phyloP scores from a whole-genome alignment of 1,140 invertebrate species.

The Heterodera carotae region DNA sequence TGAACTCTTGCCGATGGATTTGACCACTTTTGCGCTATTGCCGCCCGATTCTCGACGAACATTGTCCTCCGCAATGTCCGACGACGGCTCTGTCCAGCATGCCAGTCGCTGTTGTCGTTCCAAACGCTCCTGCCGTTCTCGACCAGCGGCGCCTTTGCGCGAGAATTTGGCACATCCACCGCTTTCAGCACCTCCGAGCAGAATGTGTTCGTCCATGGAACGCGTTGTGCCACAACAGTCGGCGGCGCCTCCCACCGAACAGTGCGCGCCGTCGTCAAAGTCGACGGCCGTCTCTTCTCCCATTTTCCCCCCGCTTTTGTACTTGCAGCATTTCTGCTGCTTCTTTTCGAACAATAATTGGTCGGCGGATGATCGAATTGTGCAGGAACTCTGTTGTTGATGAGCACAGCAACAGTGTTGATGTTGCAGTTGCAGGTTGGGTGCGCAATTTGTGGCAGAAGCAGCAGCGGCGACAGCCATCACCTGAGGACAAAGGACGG shows the following conservation, averaged over 20 bases:
- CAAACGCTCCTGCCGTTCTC: slow-evolving; percentile 4
- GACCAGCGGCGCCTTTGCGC: background rate
- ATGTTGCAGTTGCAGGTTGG: too few relatives aligned
- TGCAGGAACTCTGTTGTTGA: background rate
- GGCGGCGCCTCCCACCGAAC: background rate
- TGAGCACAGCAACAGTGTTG: background rate
- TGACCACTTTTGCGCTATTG: background rate
- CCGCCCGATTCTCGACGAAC: background rate
- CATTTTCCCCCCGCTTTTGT: background rate
- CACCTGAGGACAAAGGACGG: slow-evolving; percentile 15
- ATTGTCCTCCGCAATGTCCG: background rate
- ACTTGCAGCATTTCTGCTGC: background rate
- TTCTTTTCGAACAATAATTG: background rate
- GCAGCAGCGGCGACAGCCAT: slow-evolving; percentile 9
- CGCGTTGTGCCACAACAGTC: background rate
- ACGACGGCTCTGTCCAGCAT: background rate
- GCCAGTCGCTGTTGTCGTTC: slow-evolving; percentile 7
- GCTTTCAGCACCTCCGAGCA: background rate
- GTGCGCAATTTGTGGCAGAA: background rate
- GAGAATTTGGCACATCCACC: background rate
- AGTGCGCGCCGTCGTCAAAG: background rate
- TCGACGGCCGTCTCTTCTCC: too few relatives aligned
- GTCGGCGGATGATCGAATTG: background rate
- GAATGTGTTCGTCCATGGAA: background rate
- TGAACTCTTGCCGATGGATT: background rate